phyloP scores from a whole-genome alignment of 2,113 vertebrate species.

The Xerus inauris region DNA sequence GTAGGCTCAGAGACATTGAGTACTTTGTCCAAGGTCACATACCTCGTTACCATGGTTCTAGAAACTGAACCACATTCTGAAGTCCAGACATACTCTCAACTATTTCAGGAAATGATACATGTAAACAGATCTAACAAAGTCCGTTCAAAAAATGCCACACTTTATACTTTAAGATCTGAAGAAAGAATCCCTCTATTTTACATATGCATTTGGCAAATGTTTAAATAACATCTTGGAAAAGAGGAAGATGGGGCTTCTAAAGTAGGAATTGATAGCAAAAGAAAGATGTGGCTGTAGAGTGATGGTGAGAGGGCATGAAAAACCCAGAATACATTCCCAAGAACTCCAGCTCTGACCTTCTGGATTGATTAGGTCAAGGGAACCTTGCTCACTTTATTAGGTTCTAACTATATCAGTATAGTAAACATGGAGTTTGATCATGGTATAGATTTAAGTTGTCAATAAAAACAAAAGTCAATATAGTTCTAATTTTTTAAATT shows the following conservation, averaged over 20 bases:
- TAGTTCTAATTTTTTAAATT: background rate
- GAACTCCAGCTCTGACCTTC: background rate
- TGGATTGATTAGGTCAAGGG: background rate
- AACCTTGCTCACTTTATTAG: background rate
- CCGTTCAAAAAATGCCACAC: background rate
- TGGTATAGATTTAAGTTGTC: background rate
- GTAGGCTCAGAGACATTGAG: background rate
- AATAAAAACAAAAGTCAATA: slow-evolving; percentile 21
- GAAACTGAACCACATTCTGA: background rate
- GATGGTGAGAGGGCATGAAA: background rate
- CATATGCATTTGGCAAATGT: slow-evolving; percentile 4
- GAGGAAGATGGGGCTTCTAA: background rate
- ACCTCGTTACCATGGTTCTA: background rate
- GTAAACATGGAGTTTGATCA: background rate
- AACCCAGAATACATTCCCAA: background rate
- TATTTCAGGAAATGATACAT: background rate
- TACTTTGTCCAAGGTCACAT: background rate
- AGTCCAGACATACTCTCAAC: background rate
- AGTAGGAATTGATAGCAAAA: background rate
- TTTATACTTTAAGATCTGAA: background rate
- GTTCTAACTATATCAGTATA: background rate
- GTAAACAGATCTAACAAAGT: background rate
- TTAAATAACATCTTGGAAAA: background rate
- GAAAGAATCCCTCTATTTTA: background rate
- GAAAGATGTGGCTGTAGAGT: background rate